Base-by-base conservation (phyloP, 2,888 invertebrate genomes). In the Cheilosia impressa region DNA sequence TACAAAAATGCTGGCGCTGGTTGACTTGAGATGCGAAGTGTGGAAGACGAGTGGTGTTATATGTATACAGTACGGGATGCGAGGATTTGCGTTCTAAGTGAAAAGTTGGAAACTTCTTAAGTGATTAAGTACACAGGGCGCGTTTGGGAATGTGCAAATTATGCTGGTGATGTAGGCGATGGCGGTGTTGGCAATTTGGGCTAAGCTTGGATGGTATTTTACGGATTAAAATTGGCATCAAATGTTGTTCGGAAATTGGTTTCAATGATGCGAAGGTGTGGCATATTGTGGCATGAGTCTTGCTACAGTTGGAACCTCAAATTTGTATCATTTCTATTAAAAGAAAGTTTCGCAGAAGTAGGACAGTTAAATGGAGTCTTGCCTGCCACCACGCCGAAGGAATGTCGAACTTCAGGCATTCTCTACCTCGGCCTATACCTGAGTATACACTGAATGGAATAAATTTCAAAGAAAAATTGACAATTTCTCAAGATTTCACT, bases 81-180 rank as follows among this genome's bases (percentile, higher is more conserved):
- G 62, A 43, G 27, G 65, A 55, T 75, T 55, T 72, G 43, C 31
- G 27, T 62, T 53, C 22, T 43, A 41, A 72, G 72, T 72, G 60
- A 31, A 63, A 66, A 75, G 65, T 65, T 75, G 38, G 27, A 47
- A 75, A 75, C 75, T 75, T 75, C 47, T 75, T 75, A 75, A 75
- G 75, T 75, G 75, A 63, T 75, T 75, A 58, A 50, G 50, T 52
- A 58, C 57, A 65, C 58, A 52, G 17, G 34, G 15, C 47, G n/a
- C 31, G 27, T 47, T 17, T 19, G 41, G 47, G 38, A 41, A n/a
- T 22, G 34, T 50, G 34, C 13, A 65, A 38, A 50, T 52, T 22
- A n/a, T 4, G 22, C 31, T 47, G 19, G 19, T 13, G 2, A 52
- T 24, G 52, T 22, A 13, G 5, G 52, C 24, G 24, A 24, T 10